These are phyloP conservation scores for Dipodomys ordii DNA, from an alignment of 2,113 vertebrate species.

Conservation along the genomic window DNA sequence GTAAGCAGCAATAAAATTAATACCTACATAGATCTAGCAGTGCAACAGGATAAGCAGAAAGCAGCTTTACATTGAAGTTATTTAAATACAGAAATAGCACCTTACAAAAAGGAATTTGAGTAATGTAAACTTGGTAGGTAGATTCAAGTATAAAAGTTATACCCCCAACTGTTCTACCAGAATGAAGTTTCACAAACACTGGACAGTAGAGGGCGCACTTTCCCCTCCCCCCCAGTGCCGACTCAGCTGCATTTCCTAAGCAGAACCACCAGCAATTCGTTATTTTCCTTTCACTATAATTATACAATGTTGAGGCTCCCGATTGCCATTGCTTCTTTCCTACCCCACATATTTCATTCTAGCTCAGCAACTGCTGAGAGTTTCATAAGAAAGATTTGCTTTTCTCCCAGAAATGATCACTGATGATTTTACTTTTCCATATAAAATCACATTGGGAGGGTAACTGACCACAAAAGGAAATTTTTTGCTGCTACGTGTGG, in stretches of 20 bases:
- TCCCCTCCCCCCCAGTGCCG: constrained; percentile 74
- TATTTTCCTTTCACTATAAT: constrained; percentile 44
- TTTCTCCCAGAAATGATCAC: not conserved
- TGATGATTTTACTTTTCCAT: not conserved
- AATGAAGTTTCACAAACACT: constrained; percentile 83
- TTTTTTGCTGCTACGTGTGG: constrained; percentile 67
- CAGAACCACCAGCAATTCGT: constrained; percentile 51
- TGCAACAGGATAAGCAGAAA: constrained; percentile 88
- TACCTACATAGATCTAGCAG: constrained; percentile 88
- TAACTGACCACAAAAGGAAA: constrained; percentile 37
- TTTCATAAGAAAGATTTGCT: not conserved
- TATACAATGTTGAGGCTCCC: constrained; percentile 23
- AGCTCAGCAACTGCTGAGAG: constrained; percentile 19
- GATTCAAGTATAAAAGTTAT: constrained; percentile 91
- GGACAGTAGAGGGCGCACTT: constrained; percentile 60
- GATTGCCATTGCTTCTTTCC: constrained; percentile 42
- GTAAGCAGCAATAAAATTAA: constrained; percentile 86
- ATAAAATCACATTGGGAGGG: constrained; percentile 23
- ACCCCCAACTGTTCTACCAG: constrained; percentile 82
- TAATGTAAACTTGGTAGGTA: constrained; percentile 90
- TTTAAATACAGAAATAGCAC: constrained; percentile 89
- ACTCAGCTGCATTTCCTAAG: constrained; percentile 76
- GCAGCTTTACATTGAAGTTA: constrained; percentile 87
- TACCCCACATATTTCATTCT: not conserved
- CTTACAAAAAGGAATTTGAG: constrained; percentile 87